phyloP scores from a whole-genome alignment of 2,113 vertebrate genomes.

The Monopterus albus region DNA sequence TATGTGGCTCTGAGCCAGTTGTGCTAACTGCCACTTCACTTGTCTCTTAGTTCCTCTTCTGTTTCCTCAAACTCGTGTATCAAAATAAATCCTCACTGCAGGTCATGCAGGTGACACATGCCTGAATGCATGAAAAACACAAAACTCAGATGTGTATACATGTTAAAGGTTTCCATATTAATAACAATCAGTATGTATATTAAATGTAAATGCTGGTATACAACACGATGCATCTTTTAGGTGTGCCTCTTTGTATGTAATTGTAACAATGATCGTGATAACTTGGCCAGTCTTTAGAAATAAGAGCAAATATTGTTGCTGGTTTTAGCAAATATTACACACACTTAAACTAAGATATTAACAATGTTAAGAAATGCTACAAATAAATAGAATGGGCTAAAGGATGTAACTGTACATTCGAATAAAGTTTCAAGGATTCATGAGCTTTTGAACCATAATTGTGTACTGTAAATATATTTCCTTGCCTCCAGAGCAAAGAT shows the following conservation, averaged over 20 bases:
- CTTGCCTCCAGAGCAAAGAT: background rate
- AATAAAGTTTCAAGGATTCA: too few species aligned
- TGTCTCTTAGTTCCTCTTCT: slow-evolving; percentile 17
- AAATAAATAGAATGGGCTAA: background rate
- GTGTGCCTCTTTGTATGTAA: background rate
- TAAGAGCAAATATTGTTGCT: too few species aligned
- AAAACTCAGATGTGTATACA: background rate
- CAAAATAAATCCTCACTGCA: background rate
- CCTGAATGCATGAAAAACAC: background rate
- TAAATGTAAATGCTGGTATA: too few species aligned
- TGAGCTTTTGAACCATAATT: background rate
- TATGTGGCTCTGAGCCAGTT: background rate
- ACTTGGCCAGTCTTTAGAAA: too few species aligned
- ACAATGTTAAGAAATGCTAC: background rate
- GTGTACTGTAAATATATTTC: background rate
- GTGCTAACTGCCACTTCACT: slow-evolving; percentile 5
- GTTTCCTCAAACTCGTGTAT: slow-evolving; percentile 35
- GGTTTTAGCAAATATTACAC: too few species aligned
- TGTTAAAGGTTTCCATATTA: slow-evolving; percentile 25
- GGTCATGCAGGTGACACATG: background rate
- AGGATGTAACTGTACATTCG: background rate
- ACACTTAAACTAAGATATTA: too few species aligned
- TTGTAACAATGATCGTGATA: background rate
- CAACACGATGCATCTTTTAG: background rate
- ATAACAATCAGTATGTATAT: background rate